phyloP scores from a whole-genome alignment of 2,797 vertebrate genomes.

The Carapus acus region DNA sequence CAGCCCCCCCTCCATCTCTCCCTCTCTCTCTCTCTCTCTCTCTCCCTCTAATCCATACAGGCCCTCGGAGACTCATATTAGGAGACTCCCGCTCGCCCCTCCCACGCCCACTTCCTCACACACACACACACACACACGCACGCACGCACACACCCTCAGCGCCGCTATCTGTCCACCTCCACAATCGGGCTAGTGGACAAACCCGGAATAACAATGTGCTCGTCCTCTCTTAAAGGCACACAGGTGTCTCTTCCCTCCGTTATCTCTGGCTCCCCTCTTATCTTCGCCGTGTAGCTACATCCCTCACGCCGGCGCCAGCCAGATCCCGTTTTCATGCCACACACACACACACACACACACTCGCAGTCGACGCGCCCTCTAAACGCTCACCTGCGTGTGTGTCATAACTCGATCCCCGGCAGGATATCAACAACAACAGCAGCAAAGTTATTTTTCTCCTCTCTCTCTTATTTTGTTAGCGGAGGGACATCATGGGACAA shows the following conservation, averaged over 20 bases:
- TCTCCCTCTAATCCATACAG: conserved; percentile 47
- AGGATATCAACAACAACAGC: too few species aligned
- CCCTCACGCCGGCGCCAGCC: not conserved
- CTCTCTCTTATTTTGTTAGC: too few species aligned
- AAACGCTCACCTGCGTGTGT: too few species aligned
- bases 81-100: conserved; percentile 62
- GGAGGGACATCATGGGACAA: too few species aligned
- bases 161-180: conserved; percentile 72
- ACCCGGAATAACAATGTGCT: conserved; percentile 73
- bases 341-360: not conserved
- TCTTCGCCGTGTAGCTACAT: not conserved
- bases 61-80: conserved; percentile 60
- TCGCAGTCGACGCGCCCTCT: too few species aligned
- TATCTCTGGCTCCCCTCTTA: conserved; percentile 16
- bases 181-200: conserved; percentile 73
- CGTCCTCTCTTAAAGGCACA: conserved; percentile 69
- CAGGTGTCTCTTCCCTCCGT: conserved; percentile 39
- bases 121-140: conserved; percentile 57
- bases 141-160: conserved; percentile 62
- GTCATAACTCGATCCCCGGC: too few species aligned
- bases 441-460: too few species aligned
- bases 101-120: conserved; percentile 51
- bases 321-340: not conserved
- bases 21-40: conserved; percentile 20
- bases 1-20: conserved; percentile 16